These are phyloP conservation scores for Paramacrobiotus metropolitanus DNA, from an alignment of 1,140 invertebrate genomes.

Conservation along the genomic window DNA sequence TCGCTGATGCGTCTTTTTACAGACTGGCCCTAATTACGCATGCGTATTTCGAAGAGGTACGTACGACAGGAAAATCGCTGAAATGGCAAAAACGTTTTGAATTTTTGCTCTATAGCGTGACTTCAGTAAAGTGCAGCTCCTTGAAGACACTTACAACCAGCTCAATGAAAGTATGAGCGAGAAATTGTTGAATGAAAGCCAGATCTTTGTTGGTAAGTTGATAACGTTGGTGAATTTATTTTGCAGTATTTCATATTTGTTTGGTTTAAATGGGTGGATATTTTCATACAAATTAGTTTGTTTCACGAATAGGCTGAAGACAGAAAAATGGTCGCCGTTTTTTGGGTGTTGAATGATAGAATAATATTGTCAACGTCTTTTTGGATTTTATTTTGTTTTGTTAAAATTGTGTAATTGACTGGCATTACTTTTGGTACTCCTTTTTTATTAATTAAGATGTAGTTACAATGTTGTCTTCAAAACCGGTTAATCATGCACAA, in stretches of 20 bases:
- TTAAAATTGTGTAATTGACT: too few species aligned
- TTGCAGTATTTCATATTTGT: conserved; percentile 4
- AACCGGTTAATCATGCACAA: too few species aligned
- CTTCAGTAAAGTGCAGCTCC: conserved; percentile 37
- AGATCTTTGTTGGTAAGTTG: conserved; percentile 49
- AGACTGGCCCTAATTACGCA: conserved; percentile 80
- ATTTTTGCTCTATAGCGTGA: conserved; percentile 31
- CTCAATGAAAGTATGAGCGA: conserved; percentile 52
- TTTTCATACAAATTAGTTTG: not conserved
- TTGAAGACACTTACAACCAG: conserved; percentile 77
- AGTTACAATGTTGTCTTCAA: too few species aligned
- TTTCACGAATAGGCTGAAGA: not conserved
- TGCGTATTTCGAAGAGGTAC: conserved; percentile 74
- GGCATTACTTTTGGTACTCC: too few species aligned
- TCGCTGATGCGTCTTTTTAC: conserved; percentile 9
- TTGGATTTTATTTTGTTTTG: too few species aligned
- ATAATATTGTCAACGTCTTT: too few species aligned
- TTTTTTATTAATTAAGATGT: too few species aligned
- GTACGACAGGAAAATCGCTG: too few species aligned
- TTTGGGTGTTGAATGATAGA: too few species aligned
- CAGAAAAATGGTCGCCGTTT: not conserved
- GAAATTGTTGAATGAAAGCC: conserved; percentile 38
- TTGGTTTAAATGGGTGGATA: not conserved
- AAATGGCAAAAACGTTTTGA: too few species aligned
- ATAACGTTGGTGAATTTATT: conserved; percentile 12